Conservation (phyloP, 2,113 vertebrate species). For the Callipepla squamata region DNA sequence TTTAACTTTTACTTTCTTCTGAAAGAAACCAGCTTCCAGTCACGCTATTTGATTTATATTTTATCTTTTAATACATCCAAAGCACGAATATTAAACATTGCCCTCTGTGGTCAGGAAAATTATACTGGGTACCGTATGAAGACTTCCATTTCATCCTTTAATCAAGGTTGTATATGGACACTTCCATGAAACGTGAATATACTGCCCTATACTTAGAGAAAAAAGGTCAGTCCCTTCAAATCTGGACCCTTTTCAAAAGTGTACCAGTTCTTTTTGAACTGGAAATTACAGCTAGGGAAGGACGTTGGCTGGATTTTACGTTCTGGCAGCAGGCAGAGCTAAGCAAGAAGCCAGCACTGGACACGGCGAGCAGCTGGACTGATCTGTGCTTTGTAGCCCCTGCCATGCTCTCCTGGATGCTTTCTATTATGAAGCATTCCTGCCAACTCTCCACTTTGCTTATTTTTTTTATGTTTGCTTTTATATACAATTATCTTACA, state of each 20-base stretch:
- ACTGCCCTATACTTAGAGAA: not conserved
- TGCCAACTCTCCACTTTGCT: not conserved
- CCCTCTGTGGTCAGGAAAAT: slow-evolving; percentile 34
- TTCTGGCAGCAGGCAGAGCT: not conserved
- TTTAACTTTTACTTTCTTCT: slow-evolving; percentile 67
- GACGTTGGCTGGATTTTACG: not conserved
- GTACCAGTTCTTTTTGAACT: not conserved
- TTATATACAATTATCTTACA: not conserved
- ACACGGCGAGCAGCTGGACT: not conserved
- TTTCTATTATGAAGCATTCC: not conserved
- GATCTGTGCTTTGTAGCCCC: not conserved
- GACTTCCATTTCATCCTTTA: slow-evolving; percentile 26
- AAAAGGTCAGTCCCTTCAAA: slow-evolving; percentile 13
- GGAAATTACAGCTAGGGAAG: slow-evolving; percentile 12
- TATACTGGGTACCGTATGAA: not conserved
- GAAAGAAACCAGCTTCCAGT: slow-evolving; percentile 67
- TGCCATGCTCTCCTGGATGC: accelerated
- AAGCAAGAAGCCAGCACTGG: not conserved
- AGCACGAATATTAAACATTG: slow-evolving; percentile 35
- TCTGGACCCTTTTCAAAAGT: not conserved
- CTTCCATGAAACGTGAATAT: not conserved
- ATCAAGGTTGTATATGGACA: not conserved
- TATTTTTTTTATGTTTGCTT: not conserved
- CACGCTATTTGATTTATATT: slow-evolving; percentile 69
- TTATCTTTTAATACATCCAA: slow-evolving; percentile 62